phyloP scores from a whole-genome alignment of 2,888 invertebrate genomes.

The Nephrotoma appendiculata region DNA sequence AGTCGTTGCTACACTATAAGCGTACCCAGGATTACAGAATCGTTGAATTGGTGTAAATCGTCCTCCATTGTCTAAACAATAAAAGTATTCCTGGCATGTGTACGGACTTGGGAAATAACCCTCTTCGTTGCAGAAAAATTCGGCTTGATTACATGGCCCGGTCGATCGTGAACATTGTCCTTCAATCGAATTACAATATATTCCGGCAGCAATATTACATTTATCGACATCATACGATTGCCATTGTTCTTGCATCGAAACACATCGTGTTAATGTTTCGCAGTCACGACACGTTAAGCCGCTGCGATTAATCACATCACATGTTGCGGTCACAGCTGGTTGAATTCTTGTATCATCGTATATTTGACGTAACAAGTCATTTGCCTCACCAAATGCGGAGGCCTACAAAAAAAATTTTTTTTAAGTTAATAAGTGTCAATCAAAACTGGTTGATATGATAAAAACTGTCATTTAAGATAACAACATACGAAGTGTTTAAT shows the following conservation, averaged over 20 bases:
- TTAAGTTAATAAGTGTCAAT: too few species aligned
- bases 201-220: not conserved
- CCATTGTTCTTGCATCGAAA: not conserved
- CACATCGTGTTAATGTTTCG: not conserved
- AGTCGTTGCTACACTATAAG: not conserved
- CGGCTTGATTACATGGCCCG: not conserved
- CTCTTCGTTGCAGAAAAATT: not conserved
- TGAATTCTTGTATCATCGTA: not conserved
- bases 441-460: too few species aligned
- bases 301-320: not conserved
- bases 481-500: too few species aligned
- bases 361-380: too few species aligned
- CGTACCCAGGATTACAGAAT: not conserved
- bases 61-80: not conserved
- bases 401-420: too few species aligned
- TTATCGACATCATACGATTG: not conserved
- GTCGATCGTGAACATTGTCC: not conserved
- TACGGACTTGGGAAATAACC: not conserved
- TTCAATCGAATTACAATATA: not conserved
- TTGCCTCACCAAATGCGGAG: too few species aligned
- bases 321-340: not conserved
- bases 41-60: not conserved
- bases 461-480: too few species aligned
- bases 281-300: not conserved
- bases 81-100: not conserved